Percentiles rank a stretch among this genome's conserved stretches.
phyloP scores from a whole-genome alignment of 2,113 vertebrate species.

The Crypturellus undulatus region DNA sequence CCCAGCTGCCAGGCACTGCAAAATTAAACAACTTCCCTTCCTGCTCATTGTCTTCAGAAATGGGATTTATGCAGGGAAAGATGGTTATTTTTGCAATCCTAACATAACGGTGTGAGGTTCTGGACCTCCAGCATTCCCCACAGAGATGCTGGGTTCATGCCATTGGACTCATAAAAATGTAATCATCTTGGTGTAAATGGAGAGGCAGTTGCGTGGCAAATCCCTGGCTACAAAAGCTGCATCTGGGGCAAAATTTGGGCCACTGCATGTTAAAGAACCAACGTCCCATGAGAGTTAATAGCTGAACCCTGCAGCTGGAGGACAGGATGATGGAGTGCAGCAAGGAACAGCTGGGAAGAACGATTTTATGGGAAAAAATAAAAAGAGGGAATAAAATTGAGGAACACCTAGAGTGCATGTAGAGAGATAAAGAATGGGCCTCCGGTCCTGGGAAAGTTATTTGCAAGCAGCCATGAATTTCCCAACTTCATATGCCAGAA shows the following conservation, averaged over 20 bases:
- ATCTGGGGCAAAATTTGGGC: not conserved
- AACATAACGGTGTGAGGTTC: not conserved
- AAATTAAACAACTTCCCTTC: not conserved
- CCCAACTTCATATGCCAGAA: not conserved
- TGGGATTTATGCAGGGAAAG: not conserved
- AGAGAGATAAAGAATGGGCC: not conserved
- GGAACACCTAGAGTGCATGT: not conserved
- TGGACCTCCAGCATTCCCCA: constrained; percentile 31
- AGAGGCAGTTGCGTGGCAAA: rapidly evolving
- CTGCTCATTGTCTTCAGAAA: not conserved
- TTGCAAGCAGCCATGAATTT: not conserved
- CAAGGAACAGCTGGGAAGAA: not conserved
- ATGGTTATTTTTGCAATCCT: not conserved
- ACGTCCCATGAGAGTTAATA: not conserved
- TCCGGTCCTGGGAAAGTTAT: not conserved
- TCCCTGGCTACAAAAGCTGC: not conserved
- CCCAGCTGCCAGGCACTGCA: not conserved
- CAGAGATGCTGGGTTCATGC: not conserved
- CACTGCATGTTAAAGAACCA: rapidly evolving
- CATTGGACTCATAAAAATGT: not conserved
- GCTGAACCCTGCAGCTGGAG: not conserved
- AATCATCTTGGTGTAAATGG: not conserved
- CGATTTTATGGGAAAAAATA: not conserved
- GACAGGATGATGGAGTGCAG: not conserved
- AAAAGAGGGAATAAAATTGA: not conserved